Conservation (phyloP, 2,113 vertebrate species). For the Theropithecus gelada region DNA sequence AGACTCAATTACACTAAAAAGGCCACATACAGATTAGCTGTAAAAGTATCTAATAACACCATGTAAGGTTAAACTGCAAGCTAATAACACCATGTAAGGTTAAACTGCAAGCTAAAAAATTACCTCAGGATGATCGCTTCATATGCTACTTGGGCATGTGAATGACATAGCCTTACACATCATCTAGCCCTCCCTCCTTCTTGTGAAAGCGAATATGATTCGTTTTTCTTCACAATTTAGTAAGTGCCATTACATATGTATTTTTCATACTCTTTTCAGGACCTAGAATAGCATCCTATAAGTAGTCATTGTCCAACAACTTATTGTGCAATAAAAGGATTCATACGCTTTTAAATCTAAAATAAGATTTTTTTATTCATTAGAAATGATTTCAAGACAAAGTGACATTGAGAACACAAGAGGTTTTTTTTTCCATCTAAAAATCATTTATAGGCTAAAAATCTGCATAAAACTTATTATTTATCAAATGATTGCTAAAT, state of each 20-base stretch:
- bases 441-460: background rate
- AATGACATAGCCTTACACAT: slow-evolving; percentile 64
- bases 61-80: slow-evolving; percentile 72
- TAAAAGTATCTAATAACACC: slow-evolving; percentile 75
- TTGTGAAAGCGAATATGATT: slow-evolving; percentile 70
- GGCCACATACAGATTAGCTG: slow-evolving; percentile 67
- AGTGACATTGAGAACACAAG: background rate
- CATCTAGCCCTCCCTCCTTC: slow-evolving; percentile 51
- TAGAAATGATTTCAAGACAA: background rate
- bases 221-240: slow-evolving; percentile 38
- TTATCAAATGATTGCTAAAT: background rate
- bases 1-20: slow-evolving; percentile 57
- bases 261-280: background rate
- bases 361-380: background rate
- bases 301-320: background rate
- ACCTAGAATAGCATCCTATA: background rate
- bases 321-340: background rate
- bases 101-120: slow-evolving; percentile 76
- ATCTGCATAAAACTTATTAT: background rate
- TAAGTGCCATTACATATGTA: background rate
- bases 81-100: slow-evolving; percentile 72
- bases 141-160: slow-evolving; percentile 64
- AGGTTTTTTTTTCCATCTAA: background rate
- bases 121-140: slow-evolving; percentile 71
- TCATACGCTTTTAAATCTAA: background rate